Evolutionary conservation across 2,797 vertebrate genomes (phyloP), one percentile per base, ranked within the genome.

Genomic region (Adelosebastes latens): DNA sequence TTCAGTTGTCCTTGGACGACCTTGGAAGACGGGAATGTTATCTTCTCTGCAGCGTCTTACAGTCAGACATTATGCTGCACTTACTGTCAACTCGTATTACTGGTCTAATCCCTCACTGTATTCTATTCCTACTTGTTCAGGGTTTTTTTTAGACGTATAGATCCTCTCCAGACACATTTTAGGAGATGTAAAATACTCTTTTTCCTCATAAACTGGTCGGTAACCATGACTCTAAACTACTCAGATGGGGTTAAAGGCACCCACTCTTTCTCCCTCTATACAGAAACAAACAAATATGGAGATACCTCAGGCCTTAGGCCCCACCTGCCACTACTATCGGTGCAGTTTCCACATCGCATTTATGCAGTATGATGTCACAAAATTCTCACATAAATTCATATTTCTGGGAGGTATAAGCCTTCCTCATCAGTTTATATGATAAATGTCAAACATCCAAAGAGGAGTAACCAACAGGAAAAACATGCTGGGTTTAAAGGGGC

Each of bases 61-160:
- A 58, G 39, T 12, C 34, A n/a, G 31, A 74, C 36, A 20, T 73
- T 36, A 58, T 39, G 34, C 72, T 61, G 65, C 46, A 68, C 64
- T 76, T 32, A 61, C 69, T 88, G 85, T 87, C 80, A 84, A 18
- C 34, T 74, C 39, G 36, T 74, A 87, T 91, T 80, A 75, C 68
- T 68, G 13, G 5, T 79, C 59, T 86, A 83, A 92, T 87, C 73
- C 58, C 58, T 88, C 75, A 66, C 25, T 77, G 18, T 66, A 68
- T 66, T 58, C 61, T 66, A 24, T 25, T 77, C 29, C 63, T 49
- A 39, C 62, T 63, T 64, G 71, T 81, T 59, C n/a, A 36, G 2
- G 0, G 0, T 8, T 53, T 29, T 49, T 69, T 62, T 69, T 4
- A n/a, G 36, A 39, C 34, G 18, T 71, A 62, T 3, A 64, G 36